Evolutionary conservation across 2,888 invertebrate species (phyloP).

Genomic region (Coenonympha arcania): DNA sequence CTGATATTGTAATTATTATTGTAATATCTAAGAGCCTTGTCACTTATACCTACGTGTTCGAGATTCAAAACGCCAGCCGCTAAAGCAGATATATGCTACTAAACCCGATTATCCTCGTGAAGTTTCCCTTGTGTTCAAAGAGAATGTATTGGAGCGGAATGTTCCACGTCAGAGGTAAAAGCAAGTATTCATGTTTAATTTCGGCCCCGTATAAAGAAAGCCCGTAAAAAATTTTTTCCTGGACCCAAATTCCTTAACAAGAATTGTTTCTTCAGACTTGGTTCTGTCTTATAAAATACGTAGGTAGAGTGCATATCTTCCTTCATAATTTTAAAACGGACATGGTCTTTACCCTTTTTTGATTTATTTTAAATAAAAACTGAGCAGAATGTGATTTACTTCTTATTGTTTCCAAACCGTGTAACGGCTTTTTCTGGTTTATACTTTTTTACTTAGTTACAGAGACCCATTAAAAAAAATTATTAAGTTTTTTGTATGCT

Average conservation of each 20-base stretch:
- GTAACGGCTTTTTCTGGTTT: too few species aligned
- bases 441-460: neutral
- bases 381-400: too few species aligned
- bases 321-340: too few species aligned
- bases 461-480: neutral
- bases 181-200: constrained; percentile 73
- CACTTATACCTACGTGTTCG: neutral
- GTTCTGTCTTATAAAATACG: neutral
- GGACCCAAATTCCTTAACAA: constrained; percentile 55
- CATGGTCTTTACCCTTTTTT: too few species aligned
- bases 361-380: too few species aligned
- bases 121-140: constrained; percentile 67
- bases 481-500: neutral
- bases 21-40: too few species aligned
- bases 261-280: constrained; percentile 32
- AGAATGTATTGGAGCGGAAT: constrained; percentile 66
- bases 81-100: constrained; percentile 47
- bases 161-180: constrained; percentile 69
- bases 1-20: too few species aligned
- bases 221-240: constrained; percentile 58
- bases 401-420: too few species aligned
- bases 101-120: constrained; percentile 57
- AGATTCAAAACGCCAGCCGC: constrained; percentile 32
- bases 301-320: too few species aligned
- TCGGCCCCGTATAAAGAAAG: constrained; percentile 54